Percentiles rank a stretch among this genome's conserved stretches.
Evolutionary conservation across 1,140 invertebrate genomes (phyloP).

Genomic region (Drosophila carrolli): DNA sequence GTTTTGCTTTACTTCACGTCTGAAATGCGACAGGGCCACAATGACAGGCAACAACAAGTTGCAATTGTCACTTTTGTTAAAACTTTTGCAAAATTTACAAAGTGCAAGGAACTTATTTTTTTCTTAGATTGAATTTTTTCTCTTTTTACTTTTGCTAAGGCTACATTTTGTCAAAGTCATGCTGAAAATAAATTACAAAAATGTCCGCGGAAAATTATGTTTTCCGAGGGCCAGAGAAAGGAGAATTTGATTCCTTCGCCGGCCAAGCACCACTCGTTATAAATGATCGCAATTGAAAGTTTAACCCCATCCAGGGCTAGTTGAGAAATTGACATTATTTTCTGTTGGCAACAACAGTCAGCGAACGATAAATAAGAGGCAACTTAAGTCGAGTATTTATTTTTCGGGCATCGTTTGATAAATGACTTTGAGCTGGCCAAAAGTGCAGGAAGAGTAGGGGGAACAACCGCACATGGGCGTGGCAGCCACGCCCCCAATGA

Average conservation of each 20-base stretch:
- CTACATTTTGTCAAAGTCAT: slow-evolving; percentile 55
- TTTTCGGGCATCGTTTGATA: slow-evolving; percentile 66
- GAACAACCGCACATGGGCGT: slow-evolving; percentile 47
- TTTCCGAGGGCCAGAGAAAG: slow-evolving; percentile 7
- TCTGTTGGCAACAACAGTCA: slow-evolving; percentile 40
- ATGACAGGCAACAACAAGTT: slow-evolving; percentile 57
- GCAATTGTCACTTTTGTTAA: slow-evolving; percentile 57
- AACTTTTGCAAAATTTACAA: slow-evolving; percentile 48
- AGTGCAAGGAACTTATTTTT: slow-evolving; percentile 23
- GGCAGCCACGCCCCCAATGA: slow-evolving; percentile 55
- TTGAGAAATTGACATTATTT: slow-evolving; percentile 76
- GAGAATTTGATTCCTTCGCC: slow-evolving; percentile 15
- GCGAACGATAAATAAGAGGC: slow-evolving; percentile 67
- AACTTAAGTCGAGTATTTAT: slow-evolving; percentile 64
- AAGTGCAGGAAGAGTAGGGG: slow-evolving; percentile 6
- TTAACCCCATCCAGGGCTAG: slow-evolving; percentile 52
- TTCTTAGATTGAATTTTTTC: slow-evolving; percentile 13
- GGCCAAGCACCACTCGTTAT: slow-evolving; percentile 21
- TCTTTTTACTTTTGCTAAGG: slow-evolving; percentile 5
- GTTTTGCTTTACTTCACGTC: slow-evolving; percentile 46
- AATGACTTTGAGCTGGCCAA: slow-evolving; percentile 66
- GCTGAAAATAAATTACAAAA: slow-evolving; percentile 63
- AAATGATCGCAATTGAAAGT: slow-evolving; percentile 74
- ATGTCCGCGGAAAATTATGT: slow-evolving; percentile 44
- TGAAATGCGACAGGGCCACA: slow-evolving; percentile 41